Conservation (phyloP, 2,797 vertebrate species). For the Typhlichthys subterraneus region DNA sequence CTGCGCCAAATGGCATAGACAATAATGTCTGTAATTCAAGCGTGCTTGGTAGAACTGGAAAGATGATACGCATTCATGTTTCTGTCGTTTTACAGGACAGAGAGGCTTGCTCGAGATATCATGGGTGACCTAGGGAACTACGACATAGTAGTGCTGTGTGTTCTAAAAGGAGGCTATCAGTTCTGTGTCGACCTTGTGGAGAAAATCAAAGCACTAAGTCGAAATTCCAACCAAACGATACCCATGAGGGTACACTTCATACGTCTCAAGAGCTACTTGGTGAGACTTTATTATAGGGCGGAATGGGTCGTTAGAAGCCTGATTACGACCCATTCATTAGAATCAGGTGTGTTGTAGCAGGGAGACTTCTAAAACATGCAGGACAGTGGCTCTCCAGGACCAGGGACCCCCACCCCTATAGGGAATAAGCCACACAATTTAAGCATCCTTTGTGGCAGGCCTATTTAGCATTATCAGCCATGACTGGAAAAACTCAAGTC, state of each 20-base stretch:
- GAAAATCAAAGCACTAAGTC: slow-evolving; percentile 85
- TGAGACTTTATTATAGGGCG: slow-evolving; percentile 61
- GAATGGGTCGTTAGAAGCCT: no score
- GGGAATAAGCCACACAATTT: neutral
- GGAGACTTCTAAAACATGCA: no score
- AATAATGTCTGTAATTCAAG: no score
- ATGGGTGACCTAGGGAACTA: slow-evolving; percentile 90
- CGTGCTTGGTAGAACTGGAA: no score
- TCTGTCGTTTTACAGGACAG: slow-evolving; percentile 77
- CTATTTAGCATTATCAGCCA: slow-evolving; percentile 1
- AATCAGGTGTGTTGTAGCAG: no score
- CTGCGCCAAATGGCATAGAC: no score
- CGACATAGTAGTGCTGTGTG: slow-evolving; percentile 88
- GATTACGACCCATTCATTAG: no score
- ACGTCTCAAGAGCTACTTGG: slow-evolving; percentile 88
- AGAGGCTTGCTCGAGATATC: slow-evolving; percentile 88
- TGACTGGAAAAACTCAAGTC: neutral
- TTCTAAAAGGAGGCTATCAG: slow-evolving; percentile 91
- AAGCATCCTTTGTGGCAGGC: neutral
- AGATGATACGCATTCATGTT: neutral
- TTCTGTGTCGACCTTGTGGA: slow-evolving; percentile 91
- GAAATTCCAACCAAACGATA: slow-evolving; percentile 85
- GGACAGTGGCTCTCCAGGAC: no score
- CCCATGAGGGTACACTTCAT: slow-evolving; percentile 94
- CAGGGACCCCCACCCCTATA: no score